A percentile compares a stretch with the other conserved stretches of the same genome.
Evolutionary conservation across 2,888 invertebrate species (phyloP).

Genomic region (Cotesia congregata): DNA sequence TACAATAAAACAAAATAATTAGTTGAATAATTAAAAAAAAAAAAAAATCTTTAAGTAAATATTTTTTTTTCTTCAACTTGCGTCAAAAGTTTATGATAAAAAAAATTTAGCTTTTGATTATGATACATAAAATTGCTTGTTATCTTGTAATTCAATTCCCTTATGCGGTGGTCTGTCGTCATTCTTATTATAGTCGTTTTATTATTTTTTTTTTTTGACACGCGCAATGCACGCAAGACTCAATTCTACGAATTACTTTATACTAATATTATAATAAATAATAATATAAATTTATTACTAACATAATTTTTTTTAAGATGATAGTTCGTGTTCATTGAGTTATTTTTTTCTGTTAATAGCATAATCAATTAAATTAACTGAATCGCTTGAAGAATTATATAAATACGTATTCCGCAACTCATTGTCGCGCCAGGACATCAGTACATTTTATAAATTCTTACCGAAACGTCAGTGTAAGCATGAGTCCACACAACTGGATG

Average conservation of each 20-base stretch:
- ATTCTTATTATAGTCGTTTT: conserved; percentile 1
- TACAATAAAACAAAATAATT: conserved; percentile 10
- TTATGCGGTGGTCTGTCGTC: conserved; percentile 7
- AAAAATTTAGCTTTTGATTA: background rate
- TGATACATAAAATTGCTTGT: background rate
- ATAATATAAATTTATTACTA: background rate
- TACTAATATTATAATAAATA: background rate
- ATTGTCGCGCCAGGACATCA: conserved; percentile 11
- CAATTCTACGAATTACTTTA: background rate
- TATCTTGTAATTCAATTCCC: conserved; percentile 39
- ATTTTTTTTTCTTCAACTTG: background rate
- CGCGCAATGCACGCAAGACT: background rate
- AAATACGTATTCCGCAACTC: background rate
- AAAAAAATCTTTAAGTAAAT: background rate
- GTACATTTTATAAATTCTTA: conserved; percentile 66
- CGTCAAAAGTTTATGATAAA: background rate
- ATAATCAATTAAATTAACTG: background rate
- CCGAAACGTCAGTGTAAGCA: conserved; percentile 89
- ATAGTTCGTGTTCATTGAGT: background rate
- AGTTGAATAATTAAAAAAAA: background rate
- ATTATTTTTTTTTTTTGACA: conserved; percentile 10
- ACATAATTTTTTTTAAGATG: too few relatives aligned
- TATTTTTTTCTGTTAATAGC: background rate
- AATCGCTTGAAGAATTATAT: background rate
- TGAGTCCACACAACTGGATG: conserved; percentile 96